A percentile compares a stretch with the other conserved stretches of the same genome.
Evolutionary conservation across 1,140 invertebrate genomes (phyloP).

Genomic region (Diachasmimorpha longicaudata): DNA sequence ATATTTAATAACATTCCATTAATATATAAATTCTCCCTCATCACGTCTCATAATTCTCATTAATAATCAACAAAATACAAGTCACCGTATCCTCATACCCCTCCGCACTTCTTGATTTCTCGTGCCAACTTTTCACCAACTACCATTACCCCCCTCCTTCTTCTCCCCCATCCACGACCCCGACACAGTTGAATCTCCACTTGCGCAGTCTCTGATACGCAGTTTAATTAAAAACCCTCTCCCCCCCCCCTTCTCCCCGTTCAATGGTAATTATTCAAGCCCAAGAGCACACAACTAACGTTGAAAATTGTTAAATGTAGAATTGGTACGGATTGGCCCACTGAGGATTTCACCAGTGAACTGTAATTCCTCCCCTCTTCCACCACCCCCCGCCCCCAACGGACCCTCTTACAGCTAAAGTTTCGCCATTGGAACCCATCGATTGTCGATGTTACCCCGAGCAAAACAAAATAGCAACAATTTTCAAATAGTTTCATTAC

Average conservation of each 20-base stretch:
- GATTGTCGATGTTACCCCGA: background rate
- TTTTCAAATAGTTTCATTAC: background rate
- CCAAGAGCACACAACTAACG: background rate
- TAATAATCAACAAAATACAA: background rate
- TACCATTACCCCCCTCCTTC: background rate
- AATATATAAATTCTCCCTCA: too few species aligned
- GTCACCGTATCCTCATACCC: too few species aligned
- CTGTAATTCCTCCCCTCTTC: background rate
- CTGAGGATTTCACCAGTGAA: background rate
- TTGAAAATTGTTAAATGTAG: background rate
- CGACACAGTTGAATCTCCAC: background rate
- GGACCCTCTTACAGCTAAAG: background rate
- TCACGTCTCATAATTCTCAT: background rate
- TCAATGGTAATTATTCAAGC: background rate
- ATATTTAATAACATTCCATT: too few species aligned
- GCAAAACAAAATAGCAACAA: background rate
- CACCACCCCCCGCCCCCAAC: too few species aligned
- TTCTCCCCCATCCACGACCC: background rate
- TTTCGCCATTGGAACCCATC: background rate
- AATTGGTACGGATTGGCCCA: background rate
- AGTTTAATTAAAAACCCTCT: constrained; percentile 2
- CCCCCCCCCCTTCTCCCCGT: too few species aligned
- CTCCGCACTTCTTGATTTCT: background rate
- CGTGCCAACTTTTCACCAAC: background rate
- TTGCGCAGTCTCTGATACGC: background rate